Evolutionary conservation across 2,888 invertebrate genomes (phyloP), one percentile per base, ranked within the genome.

Genomic region (Zaprionus obscuricornis): DNA sequence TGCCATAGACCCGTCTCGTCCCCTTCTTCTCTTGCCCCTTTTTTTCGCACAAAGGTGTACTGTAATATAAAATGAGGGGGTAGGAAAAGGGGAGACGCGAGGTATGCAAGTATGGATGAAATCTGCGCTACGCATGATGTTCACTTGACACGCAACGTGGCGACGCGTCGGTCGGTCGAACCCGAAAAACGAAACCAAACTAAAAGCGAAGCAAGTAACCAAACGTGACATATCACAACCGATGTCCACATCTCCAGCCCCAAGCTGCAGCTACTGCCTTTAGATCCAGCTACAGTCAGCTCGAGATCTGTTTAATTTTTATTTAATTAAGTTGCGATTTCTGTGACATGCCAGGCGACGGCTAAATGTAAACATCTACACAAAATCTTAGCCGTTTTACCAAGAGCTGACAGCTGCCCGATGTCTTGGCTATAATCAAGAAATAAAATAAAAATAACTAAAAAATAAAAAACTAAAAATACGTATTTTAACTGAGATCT

Each of bases 141-240:
- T 85, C 84, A 77, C 57, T 83, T 87, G 88, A 88, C 87, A 87
- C 88, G 87, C 87, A 87, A 87, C 72, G 75, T 70, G 69, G 56
- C 63, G 51, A 69, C 50, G 43, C n/a, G n/a, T n/a, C n/a, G n/a
- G n/a, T n/a, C n/a, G n/a, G n/a, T n/a, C n/a, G n/a, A n/a, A n/a
- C n/a, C n/a, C n/a, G n/a, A n/a, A n/a, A n/a, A n/a, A n/a, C 17
- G 17, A 2, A 33, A 4, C 11, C 16, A 13, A 4, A 4, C 6
- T 5, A 10, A 34, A 17, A 34, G 13, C 11, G 14, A 13, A 33
- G 7, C 11, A 33, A 7, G 13, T 1, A 33, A 27, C 62, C 47
- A 24, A 26, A 11, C 24, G n/a, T n/a, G n/a, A n/a, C n/a, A n/a
- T n/a, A n/a, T n/a, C n/a, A n/a, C n/a, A n/a, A n/a, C n/a, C n/a